phyloP scores from a whole-genome alignment of 1,140 invertebrate species.

The Rhagoletis pomonella region DNA sequence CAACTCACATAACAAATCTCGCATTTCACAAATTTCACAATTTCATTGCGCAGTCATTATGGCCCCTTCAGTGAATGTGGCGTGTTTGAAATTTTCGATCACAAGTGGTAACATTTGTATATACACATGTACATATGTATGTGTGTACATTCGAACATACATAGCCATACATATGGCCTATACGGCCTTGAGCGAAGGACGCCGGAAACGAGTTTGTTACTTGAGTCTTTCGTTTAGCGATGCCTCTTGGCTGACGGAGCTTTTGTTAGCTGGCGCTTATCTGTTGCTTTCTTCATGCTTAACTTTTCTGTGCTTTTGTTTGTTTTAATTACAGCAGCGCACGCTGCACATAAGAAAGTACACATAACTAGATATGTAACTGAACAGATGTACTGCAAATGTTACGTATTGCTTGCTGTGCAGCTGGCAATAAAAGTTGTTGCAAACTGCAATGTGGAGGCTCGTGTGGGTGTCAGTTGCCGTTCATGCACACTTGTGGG shows the following conservation, averaged over 20 bases:
- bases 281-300: neutral
- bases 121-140: neutral
- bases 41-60: conserved; percentile 37
- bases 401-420: neutral
- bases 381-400: neutral
- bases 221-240: neutral
- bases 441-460: neutral
- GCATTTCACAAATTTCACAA: conserved; percentile 47
- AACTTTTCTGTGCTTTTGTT: neutral
- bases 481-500: neutral
- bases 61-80: no score
- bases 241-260: neutral
- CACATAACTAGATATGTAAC: neutral
- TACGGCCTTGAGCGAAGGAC: conserved; percentile 49
- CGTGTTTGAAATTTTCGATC: neutral
- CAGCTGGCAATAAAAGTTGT: neutral
- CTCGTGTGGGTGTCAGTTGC: neutral
- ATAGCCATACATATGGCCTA: neutral
- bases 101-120: neutral
- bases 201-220: conserved; percentile 48
- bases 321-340: conserved; percentile 33
- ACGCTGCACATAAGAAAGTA: neutral
- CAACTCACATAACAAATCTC: neutral
- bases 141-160: neutral
- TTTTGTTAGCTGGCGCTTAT: neutral